Evolutionary conservation across 2,888 invertebrate species (phyloP).

Genomic region (Eurytoma adleriae): DNA sequence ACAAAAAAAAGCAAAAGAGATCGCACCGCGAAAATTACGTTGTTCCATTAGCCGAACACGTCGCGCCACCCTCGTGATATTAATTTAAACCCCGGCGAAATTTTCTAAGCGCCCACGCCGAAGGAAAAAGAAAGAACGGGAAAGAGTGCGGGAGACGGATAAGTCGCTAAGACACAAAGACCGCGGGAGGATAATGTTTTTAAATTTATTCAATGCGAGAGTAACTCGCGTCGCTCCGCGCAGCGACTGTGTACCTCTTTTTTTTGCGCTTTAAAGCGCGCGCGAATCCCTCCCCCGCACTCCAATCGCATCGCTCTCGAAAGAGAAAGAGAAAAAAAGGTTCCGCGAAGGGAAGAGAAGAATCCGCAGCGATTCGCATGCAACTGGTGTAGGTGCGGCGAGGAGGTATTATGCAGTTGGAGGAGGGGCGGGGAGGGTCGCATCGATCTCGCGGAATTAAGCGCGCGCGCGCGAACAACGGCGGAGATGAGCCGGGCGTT

Average conservation of each 20-base stretch:
- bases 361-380: conserved; percentile 15
- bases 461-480: background rate
- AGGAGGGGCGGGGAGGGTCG: background rate
- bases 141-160: background rate
- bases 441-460: conserved; percentile 32
- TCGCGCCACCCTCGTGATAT: background rate
- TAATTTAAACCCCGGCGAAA: background rate
- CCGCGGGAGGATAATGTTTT: conserved; percentile 30
- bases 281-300: background rate
- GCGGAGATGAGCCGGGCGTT: conserved; percentile 15
- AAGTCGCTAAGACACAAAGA: too few relatives aligned
- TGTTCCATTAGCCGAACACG: conserved; percentile 14
- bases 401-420: too few relatives aligned
- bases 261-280: conserved; percentile 23
- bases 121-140: background rate
- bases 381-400: background rate
- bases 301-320: background rate
- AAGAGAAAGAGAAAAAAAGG: background rate
- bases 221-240: conserved; percentile 14
- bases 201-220: conserved; percentile 49
- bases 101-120: background rate
- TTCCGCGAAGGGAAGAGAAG: background rate
- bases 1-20: background rate
- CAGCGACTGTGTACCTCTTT: background rate
- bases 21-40: background rate